Evolutionary conservation across 2,888 invertebrate genomes (phyloP).

Genomic region (Pterobdella sp.): DNA sequence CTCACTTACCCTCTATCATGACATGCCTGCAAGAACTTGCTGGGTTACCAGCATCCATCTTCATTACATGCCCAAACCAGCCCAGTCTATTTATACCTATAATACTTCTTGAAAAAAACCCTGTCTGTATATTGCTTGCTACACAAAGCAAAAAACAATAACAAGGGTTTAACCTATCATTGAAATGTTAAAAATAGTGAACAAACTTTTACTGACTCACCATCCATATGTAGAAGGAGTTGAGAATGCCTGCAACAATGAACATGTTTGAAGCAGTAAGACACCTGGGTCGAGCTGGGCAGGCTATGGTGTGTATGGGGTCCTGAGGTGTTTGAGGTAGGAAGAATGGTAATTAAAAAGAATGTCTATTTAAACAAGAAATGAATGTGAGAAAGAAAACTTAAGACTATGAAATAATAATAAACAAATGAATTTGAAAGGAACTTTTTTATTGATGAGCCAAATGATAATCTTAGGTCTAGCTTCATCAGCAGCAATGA

Average conservation of each 20-base stretch:
- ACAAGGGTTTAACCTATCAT: too few species aligned
- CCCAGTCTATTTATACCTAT: too few species aligned
- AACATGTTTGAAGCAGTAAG: background rate
- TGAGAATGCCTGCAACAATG: background rate
- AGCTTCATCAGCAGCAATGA: background rate
- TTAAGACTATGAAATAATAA: too few species aligned
- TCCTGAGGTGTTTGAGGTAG: background rate
- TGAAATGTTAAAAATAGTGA: too few species aligned
- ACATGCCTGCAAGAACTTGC: too few species aligned
- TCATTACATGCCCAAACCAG: too few species aligned
- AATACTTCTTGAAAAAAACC: too few species aligned
- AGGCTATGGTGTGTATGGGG: background rate
- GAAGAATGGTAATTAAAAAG: background rate
- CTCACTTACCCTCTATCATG: too few species aligned
- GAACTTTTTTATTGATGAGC: slow-evolving; percentile 1
- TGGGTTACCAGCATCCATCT: too few species aligned
- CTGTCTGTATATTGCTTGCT: too few species aligned
- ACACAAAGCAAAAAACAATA: too few species aligned
- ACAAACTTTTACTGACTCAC: background rate
- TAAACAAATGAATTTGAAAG: too few species aligned
- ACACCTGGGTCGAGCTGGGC: background rate
- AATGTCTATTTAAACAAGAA: background rate
- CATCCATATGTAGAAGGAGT: slow-evolving; percentile 1
- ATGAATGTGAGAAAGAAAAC: background rate
- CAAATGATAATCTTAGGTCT: slow-evolving; percentile 4